Base-by-base conservation (phyloP, 2,888 invertebrate species). In the Tanytarsus gracilentus region DNA sequence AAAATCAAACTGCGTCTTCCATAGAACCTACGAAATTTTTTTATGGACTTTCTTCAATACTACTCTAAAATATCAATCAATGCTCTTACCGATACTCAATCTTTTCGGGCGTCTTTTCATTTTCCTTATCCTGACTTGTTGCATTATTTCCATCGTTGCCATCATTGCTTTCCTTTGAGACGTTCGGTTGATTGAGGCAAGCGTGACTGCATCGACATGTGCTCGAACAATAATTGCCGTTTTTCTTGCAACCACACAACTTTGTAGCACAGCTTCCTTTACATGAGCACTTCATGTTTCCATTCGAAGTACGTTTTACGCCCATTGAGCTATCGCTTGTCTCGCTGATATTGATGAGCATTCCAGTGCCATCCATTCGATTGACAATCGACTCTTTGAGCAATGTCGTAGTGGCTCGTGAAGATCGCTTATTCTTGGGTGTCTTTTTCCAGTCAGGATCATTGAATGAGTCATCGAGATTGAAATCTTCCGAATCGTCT, bases 381-480 rank as follows among this genome's bases (percentile, higher is more conserved):
- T 40, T 40, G 18, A 36, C 18, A 6, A 55, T 26, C 11, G 48
- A 44, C 8, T 50, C 36, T 33, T 40, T 40, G 4, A 36, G 23
- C 48, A 61, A 14, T 4, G 51, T 11, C 14, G 16, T 56, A 33
- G 61, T 69, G 70, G 71, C 66, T 67, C 67, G 44, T 70, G 62
- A 44, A 66, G 71, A 48, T 66, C 67, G 49, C 14, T 9, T 16
- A n/a, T 18, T 1, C 21, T 9, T 27, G 0, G 86, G 86, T 1
- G 86, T 85, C 36, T 78, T 78, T 30, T 72, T 72, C 86, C 86
- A 86, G 66, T 86, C 86, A 0, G 86, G 86, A 69, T 61, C 52
- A 2, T 30, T 39, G 9, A 61, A 52, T 3, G 55, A 56, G 14
- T 56, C 55, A 26, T 61, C 36, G 30, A 49, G 27, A 30, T 56